Conservation (phyloP, 2,797 vertebrate genomes). For the Fistularia tabacaria region DNA sequence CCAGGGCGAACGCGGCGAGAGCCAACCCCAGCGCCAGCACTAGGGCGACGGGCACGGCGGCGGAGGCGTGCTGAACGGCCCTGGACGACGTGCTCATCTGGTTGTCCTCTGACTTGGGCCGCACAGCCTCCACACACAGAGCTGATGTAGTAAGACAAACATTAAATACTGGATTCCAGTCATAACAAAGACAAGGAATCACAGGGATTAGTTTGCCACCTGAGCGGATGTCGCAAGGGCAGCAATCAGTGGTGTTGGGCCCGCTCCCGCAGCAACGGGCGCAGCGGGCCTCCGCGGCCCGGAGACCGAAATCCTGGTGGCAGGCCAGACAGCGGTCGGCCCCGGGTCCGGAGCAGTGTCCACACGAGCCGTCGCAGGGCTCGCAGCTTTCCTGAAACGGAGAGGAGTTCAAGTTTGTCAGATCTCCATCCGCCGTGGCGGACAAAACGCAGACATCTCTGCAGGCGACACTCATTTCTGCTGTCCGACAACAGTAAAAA, state of each 20-base stretch:
- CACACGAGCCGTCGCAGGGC: constrained; percentile 72
- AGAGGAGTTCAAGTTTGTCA: too few relatives aligned
- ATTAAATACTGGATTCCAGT: neutral
- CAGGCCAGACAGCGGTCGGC: constrained; percentile 75
- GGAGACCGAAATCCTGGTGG: constrained; percentile 67
- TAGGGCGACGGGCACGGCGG: constrained; percentile 59
- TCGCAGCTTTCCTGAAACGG: constrained; percentile 64
- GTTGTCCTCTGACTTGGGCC: constrained; percentile 36
- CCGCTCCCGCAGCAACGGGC: constrained; percentile 69
- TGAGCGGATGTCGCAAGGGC: constrained; percentile 73
- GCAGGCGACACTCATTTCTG: too few relatives aligned
- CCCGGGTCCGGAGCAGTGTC: constrained; percentile 70
- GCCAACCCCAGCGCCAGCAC: constrained; percentile 55
- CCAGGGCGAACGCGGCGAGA: constrained; percentile 59
- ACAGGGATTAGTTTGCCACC: constrained; percentile 46
- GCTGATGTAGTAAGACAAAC: constrained; percentile 45
- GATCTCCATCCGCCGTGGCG: too few relatives aligned
- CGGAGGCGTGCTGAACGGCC: constrained; percentile 56
- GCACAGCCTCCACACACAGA: constrained; percentile 71
- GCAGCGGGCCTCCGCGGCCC: constrained; percentile 70
- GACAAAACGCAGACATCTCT: too few relatives aligned
- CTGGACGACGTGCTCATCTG: constrained; percentile 42
- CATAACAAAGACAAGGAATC: neutral
- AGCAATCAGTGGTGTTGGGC: constrained; percentile 67
- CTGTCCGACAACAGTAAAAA: too few relatives aligned